Evolutionary conservation across 2,797 vertebrate species (phyloP).

Genomic region (Sandelia bainsii): DNA sequence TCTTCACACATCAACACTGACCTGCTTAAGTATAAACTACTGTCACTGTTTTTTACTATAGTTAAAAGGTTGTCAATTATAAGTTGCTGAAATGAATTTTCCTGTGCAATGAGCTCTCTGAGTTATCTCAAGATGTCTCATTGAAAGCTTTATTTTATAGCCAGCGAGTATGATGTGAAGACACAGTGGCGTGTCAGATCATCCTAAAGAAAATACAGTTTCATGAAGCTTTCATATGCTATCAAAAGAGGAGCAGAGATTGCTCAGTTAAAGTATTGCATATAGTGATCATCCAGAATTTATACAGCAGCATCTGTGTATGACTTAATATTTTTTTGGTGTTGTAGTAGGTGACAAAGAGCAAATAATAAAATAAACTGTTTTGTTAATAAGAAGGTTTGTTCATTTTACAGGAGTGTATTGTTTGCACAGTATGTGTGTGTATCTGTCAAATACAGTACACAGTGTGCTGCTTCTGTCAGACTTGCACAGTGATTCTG

Average conservation of each 20-base stretch:
- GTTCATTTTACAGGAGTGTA: background rate
- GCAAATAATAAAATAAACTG: background rate
- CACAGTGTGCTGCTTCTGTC: slow-evolving; percentile 42
- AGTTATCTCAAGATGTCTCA: too few species aligned
- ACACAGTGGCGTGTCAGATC: too few species aligned
- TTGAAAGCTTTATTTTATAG: too few species aligned
- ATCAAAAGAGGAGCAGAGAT: too few species aligned
- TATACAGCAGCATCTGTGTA: background rate
- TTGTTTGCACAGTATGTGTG: background rate
- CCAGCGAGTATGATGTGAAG: too few species aligned
- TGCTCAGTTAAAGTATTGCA: background rate
- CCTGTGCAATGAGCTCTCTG: too few species aligned
- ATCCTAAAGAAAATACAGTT: too few species aligned
- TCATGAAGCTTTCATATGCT: too few species aligned
- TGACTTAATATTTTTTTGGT: background rate
- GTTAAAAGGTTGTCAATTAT: background rate
- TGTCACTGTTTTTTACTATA: background rate
- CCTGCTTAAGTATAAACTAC: background rate
- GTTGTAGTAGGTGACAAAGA: background rate
- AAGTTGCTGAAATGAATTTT: too few species aligned
- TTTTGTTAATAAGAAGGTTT: background rate
- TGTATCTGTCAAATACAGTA: background rate
- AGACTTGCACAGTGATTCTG: slow-evolving; percentile 25
- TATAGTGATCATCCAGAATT: background rate
- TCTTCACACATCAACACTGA: background rate